These are phyloP conservation scores for Hemicentrotus pulcherrimus DNA, from an alignment of 35 echinoderm and acorn worm species.

Conservation along the genomic window DNA sequence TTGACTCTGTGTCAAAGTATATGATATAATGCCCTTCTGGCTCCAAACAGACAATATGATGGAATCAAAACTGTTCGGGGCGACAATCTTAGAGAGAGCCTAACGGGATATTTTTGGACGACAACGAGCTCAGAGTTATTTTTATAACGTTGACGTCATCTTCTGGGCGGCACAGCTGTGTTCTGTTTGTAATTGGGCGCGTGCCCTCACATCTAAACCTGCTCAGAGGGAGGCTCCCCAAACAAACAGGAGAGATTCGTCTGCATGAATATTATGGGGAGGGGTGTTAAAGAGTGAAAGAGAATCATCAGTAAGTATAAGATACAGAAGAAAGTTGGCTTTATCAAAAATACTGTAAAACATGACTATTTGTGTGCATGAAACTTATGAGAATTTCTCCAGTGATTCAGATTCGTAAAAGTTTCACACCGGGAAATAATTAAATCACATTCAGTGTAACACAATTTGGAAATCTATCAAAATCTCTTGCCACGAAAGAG, in stretches of 20 bases:
- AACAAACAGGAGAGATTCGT: not conserved
- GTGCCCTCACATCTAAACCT: not conserved
- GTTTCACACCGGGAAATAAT: no score
- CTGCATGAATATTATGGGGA: not conserved
- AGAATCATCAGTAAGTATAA: not conserved
- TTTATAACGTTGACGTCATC: not conserved
- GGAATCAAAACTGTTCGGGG: slow-evolving; percentile 8
- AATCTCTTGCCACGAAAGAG: no score
- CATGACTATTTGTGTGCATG: no score
- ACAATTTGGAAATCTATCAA: no score
- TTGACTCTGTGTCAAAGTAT: no score
- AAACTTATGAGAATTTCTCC: no score
- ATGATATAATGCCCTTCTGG: no score
- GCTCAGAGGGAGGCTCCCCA: not conserved
- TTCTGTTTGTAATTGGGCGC: slow-evolving; percentile 1
- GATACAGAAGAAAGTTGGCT: no score
- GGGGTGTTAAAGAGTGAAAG: not conserved
- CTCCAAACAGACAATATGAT: not conserved
- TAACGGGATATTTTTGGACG: not conserved
- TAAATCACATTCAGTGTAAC: no score
- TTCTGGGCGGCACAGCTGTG: not conserved
- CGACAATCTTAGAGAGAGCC: not conserved
- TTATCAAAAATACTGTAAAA: no score
- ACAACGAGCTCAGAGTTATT: not conserved
- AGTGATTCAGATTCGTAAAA: no score